phyloP scores from a whole-genome alignment of 1,140 invertebrate species.

The Mamestra configurata region DNA sequence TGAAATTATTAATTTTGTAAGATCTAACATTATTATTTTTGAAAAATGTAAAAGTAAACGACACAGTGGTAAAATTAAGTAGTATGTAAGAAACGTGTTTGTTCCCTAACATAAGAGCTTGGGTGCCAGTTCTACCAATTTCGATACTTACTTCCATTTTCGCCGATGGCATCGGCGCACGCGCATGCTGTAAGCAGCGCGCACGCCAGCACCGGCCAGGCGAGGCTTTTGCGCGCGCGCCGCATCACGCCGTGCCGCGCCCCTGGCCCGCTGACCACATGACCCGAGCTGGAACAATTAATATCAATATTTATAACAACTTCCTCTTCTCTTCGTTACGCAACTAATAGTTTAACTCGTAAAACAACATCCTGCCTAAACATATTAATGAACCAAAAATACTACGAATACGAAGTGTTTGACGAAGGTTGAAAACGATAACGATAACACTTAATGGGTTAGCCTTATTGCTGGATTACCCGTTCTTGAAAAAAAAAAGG shows the following conservation, averaged over 20 bases:
- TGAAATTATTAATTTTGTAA: too few relatives aligned
- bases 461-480: too few relatives aligned
- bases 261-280: slow-evolving; percentile 64
- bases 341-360: not conserved
- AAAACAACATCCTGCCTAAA: slow-evolving; percentile 4
- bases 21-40: too few relatives aligned
- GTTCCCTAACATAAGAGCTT: too few relatives aligned
- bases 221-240: slow-evolving; percentile 69
- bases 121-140: not conserved
- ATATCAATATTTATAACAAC: not conserved
- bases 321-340: not conserved
- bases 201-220: slow-evolving; percentile 71
- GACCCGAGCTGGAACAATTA: slow-evolving; percentile 68
- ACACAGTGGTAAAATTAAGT: too few relatives aligned
- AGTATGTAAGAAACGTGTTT: too few relatives aligned
- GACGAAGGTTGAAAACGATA: too few relatives aligned
- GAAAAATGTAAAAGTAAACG: too few relatives aligned
- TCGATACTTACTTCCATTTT: slow-evolving; percentile 70
- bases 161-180: slow-evolving; percentile 59
- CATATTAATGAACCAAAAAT: not conserved
- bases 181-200: slow-evolving; percentile 75
- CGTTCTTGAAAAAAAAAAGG: too few relatives aligned
- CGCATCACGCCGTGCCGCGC: slow-evolving; percentile 75
- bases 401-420: not conserved
- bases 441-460: too few relatives aligned